phyloP scores from a whole-genome alignment of 2,888 invertebrate species.

The Melanostoma mellinum region DNA sequence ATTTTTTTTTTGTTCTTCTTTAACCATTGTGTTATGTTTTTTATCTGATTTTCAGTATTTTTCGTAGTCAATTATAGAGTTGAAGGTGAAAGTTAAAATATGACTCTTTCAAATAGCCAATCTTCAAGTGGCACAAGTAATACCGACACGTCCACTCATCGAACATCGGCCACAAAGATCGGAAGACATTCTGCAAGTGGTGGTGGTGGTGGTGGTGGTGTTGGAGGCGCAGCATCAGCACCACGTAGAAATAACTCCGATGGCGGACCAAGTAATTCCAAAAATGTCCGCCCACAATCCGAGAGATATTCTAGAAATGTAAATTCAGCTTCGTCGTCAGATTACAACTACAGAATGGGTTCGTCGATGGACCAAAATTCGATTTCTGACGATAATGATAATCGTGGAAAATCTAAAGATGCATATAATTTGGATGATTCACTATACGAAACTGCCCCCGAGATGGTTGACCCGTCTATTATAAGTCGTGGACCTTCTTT shows the following conservation, averaged over 20 bases:
- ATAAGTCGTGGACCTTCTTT: constrained; percentile 82
- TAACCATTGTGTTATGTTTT: constrained; percentile 11
- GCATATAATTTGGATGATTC: constrained; percentile 57
- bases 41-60: neutral
- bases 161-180: constrained; percentile 41
- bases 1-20: neutral
- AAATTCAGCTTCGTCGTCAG: constrained; percentile 35
- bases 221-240: constrained; percentile 2
- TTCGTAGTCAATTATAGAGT: constrained; percentile 24
- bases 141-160: constrained; percentile 46
- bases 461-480: constrained; percentile 84
- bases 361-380: constrained; percentile 26
- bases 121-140: constrained; percentile 59
- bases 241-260: constrained; percentile 46
- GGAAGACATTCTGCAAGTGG: constrained; percentile 34
- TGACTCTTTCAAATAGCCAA: constrained; percentile 67
- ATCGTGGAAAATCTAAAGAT: constrained; percentile 36
- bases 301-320: constrained; percentile 36
- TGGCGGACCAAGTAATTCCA: constrained; percentile 22
- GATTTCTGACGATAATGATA: constrained; percentile 11
- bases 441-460: constrained; percentile 73
- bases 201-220: constrained; percentile 19
- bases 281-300: constrained; percentile 25
- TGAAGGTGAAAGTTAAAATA: constrained; percentile 37
- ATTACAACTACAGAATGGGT: constrained; percentile 18